Percentiles rank a stretch among this genome's conserved stretches.
phyloP scores from a whole-genome alignment of 2,113 vertebrate genomes.

The Cyprinodon tularosa region DNA sequence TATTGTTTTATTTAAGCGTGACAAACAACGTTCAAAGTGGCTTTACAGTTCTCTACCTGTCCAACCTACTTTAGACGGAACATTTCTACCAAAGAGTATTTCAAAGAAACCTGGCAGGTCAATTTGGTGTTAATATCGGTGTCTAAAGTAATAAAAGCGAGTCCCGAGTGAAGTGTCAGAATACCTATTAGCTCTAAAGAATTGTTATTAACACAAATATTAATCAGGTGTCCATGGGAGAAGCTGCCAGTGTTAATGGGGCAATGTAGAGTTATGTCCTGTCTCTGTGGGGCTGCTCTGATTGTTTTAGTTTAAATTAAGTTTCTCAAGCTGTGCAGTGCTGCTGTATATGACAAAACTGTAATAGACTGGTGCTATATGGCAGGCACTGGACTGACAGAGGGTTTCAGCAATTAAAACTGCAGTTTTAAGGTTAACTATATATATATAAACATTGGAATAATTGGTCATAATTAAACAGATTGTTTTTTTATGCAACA shows the following conservation, averaged over 20 bases:
- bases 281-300: background rate
- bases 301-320: slow-evolving; percentile 2
- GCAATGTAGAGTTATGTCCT: slow-evolving; percentile 5
- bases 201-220: slow-evolving; percentile 1
- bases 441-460: no score
- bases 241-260: background rate
- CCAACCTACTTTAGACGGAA: background rate
- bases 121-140: background rate
- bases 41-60: no score
- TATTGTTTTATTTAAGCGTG: no score
- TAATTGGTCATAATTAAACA: background rate
- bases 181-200: background rate
- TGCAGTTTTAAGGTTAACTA: background rate
- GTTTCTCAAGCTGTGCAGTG: background rate
- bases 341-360: background rate
- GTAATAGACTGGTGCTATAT: background rate
- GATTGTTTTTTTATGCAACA: no score
- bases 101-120: background rate
- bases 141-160: background rate
- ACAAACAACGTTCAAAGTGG: no score
- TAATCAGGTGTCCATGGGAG: background rate
- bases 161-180: background rate
- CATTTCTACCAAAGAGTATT: background rate
- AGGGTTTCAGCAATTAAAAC: background rate
- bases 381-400: background rate